phyloP scores from a whole-genome alignment of 2,888 invertebrate genomes.

The Polydrusus pterygomalis region DNA sequence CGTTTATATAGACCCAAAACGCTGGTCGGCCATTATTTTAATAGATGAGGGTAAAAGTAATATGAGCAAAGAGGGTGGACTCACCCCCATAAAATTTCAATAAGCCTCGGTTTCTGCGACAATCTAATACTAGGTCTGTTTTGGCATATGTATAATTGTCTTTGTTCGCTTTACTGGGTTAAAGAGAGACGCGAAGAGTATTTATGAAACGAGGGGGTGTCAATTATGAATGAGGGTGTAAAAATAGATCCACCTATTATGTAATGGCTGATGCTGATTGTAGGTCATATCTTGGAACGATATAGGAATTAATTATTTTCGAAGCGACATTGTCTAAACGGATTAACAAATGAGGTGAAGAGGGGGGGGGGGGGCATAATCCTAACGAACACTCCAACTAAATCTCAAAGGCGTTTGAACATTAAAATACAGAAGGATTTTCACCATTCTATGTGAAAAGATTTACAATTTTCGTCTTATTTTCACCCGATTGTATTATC shows the following conservation, averaged over 20 bases:
- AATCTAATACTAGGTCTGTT: conserved; percentile 10
- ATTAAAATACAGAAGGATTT: too few species aligned
- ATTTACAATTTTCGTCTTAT: too few species aligned
- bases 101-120: conserved; percentile 32
- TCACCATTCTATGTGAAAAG: too few species aligned
- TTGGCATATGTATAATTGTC: neutral
- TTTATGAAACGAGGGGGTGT: neutral
- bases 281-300: neutral
- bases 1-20: conserved; percentile 6
- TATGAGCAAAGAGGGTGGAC: neutral
- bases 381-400: too few species aligned
- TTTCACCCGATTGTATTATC: too few species aligned
- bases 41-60: conserved; percentile 48
- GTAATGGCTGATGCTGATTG: neutral
- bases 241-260: neutral
- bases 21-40: conserved; percentile 47
- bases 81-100: conserved; percentile 53
- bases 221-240: neutral
- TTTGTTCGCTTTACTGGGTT: neutral
- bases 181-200: neutral
- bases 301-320: too few species aligned
- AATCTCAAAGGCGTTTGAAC: too few species aligned
- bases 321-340: too few species aligned
- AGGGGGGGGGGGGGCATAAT: too few species aligned
- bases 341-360: too few species aligned